Base-by-base conservation (phyloP, 2,888 invertebrate genomes). In the Ophion obscuratus region DNA sequence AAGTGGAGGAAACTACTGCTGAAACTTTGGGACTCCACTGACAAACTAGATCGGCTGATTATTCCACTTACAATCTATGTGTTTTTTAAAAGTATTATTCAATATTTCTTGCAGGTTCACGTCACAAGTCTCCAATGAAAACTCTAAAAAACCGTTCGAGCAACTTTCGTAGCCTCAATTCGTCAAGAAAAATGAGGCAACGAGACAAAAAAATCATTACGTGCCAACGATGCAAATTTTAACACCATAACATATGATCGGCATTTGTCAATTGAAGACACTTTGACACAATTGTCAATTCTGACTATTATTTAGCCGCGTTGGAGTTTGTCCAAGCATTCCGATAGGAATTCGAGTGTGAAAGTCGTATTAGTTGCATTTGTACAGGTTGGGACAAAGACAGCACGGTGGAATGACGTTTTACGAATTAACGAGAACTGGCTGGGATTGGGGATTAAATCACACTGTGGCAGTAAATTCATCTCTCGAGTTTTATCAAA, bases 341-440 rank as follows among this genome's bases (percentile, higher is more conserved):
- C 4, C 5, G 4, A 53, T 53, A 4, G 14, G 53, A 53, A 17
- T 53, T 53, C 53, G 53, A 53, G 53, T 53, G 67, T 57, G 31
- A 77, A 77, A 83, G 66, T 83, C 77, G 44, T 14, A 64, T 71
- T 57, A 47, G 20, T 64, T 24, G 59, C 17, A 64, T 77, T 68
- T 61, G n/a, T 77, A 62, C 17, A 44, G 44, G 27, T 77, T 31
- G 24, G 66, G 73, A 81, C 44, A 77, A 76, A 73, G 44, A 61
- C 20, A 67, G 71, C 53, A 47, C 11, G 36, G 40, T n/a, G 59
- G 70, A 75, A 17, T 64, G 82, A 84, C 75, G 79, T 79, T 82
- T 82, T 67, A 70, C 66, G 71, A 79, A 82, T 84, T 80, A 82
- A 87, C 67, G 24, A 67, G 67, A 74, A 66, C 64, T 61, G 11